These are phyloP conservation scores for Heloderma charlesbogerti DNA, from an alignment of 2,113 vertebrate genomes.

Conservation along the genomic window DNA sequence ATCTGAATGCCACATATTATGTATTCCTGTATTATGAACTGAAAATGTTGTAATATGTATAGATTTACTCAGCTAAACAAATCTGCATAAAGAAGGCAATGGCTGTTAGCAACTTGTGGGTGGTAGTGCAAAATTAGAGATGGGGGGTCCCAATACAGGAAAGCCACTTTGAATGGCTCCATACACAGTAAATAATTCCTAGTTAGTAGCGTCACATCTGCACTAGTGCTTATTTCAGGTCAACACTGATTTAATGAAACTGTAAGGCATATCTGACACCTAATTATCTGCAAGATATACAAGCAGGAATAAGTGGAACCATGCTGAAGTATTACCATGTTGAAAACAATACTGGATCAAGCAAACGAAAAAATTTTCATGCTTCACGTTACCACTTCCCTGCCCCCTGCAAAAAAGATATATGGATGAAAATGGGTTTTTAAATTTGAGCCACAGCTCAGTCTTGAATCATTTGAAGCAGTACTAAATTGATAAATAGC, in stretches of 20 bases:
- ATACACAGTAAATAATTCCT: background rate
- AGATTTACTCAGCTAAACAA: background rate
- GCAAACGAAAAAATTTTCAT: background rate
- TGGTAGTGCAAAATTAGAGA: constrained; percentile 1
- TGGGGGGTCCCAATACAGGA: background rate
- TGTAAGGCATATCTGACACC: constrained; percentile 6
- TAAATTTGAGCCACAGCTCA: background rate
- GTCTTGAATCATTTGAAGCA: background rate
- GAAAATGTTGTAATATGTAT: background rate
- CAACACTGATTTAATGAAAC: background rate
- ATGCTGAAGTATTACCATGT: background rate
- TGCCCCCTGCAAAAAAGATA: background rate
- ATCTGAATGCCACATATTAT: background rate
- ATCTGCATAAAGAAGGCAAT: background rate
- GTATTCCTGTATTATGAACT: background rate
- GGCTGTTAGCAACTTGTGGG: background rate
- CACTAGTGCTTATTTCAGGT: background rate
- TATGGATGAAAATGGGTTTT: background rate
- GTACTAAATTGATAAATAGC: background rate
- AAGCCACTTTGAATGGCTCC: background rate
- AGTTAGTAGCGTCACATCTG: background rate
- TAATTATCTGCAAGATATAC: background rate
- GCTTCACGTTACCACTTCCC: background rate
- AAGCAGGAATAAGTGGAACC: background rate
- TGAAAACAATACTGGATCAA: background rate